Evolutionary conservation across 2,888 invertebrate species (phyloP).

Genomic region (Apodemia zela): DNA sequence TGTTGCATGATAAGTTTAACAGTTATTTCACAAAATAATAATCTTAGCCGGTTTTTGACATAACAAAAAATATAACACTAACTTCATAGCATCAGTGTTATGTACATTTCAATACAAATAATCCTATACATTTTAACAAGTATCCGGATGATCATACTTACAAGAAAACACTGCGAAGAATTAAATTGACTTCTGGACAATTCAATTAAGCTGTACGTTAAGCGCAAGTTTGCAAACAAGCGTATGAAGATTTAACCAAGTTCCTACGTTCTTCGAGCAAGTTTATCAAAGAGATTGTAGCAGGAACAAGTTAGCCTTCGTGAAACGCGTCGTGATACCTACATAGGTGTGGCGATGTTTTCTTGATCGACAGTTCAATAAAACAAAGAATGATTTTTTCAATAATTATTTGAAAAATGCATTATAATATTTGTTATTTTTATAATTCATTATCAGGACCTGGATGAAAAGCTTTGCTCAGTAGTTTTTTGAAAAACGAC

Average conservation of each 20-base stretch:
- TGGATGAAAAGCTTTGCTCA: too few relatives aligned
- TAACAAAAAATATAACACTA: too few relatives aligned
- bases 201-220: conserved; percentile 72
- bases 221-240: conserved; percentile 72
- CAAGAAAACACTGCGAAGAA: conserved; percentile 47
- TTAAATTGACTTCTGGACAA: conserved; percentile 71
- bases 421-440: too few relatives aligned
- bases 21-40: too few relatives aligned
- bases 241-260: conserved; percentile 53
- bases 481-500: too few relatives aligned
- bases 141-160: background rate
- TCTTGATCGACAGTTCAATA: conserved; percentile 11
- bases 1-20: too few relatives aligned
- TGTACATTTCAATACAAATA: too few relatives aligned
- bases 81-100: too few relatives aligned
- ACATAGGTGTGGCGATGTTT: conserved; percentile 30
- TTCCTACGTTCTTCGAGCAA: conserved; percentile 39
- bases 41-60: too few relatives aligned
- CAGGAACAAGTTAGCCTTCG: conserved; percentile 62
- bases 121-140: too few relatives aligned
- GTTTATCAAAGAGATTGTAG: conserved; percentile 53
- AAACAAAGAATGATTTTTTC: background rate
- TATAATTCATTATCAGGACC: too few relatives aligned
- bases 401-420: too few relatives aligned
- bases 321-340: conserved; percentile 32